phyloP scores from a whole-genome alignment of 2,113 vertebrate species.

The Orthochromis malagaraziensis region DNA sequence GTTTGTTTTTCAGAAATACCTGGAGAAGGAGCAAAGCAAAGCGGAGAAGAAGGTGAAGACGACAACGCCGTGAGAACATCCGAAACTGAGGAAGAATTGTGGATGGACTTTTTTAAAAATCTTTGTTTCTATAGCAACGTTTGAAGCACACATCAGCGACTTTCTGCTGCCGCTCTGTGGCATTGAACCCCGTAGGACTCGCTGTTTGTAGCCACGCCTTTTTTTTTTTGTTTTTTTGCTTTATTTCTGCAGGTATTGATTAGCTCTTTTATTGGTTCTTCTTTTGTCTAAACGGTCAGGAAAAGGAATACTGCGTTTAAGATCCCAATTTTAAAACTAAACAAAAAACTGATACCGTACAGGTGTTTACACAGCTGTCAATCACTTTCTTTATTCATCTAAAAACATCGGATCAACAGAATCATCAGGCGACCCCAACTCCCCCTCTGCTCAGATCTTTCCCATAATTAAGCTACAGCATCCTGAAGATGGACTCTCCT shows the following conservation, averaged over 20 bases:
- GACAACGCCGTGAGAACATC: not conserved
- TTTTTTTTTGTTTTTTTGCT: not conserved
- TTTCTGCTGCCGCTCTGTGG: not conserved
- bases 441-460: not conserved
- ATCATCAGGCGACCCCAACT: not conserved
- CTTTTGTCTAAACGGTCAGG: accelerated
- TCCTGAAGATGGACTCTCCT: not conserved
- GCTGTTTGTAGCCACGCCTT: not conserved
- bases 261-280: not conserved
- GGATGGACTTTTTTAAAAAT: not conserved
- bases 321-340: not conserved
- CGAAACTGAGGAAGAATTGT: not conserved
- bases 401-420: not conserved
- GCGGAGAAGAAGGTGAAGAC: conserved; percentile 44
- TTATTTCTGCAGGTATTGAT: not conserved
- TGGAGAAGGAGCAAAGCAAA: conserved; percentile 66
- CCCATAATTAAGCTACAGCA: not conserved
- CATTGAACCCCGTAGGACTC: not conserved
- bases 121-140: not conserved
- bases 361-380: not conserved
- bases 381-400: not conserved
- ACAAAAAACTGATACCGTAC: not conserved
- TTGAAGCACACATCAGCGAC: not conserved
- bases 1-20: conserved; percentile 59
- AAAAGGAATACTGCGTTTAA: not conserved